phyloP scores from a whole-genome alignment of 2,888 invertebrate species.

The Thymelicus sylvestris region DNA sequence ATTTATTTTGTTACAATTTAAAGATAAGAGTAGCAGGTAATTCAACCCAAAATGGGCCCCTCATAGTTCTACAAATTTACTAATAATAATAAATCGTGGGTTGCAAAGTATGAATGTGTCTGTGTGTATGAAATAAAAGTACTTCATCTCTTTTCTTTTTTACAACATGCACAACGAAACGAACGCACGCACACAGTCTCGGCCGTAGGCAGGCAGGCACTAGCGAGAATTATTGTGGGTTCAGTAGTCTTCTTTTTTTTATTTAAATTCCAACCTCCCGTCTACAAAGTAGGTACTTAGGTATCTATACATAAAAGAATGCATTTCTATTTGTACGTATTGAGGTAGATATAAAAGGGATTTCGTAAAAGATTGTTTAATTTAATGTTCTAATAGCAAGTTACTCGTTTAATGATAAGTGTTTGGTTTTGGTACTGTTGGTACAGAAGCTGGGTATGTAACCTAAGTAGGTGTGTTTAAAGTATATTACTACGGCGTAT shows the following conservation, averaged over 20 bases:
- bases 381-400: too few species aligned
- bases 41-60: slow-evolving; percentile 60
- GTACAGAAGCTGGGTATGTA: neutral
- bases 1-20: slow-evolving; percentile 10
- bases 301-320: slow-evolving; percentile 49
- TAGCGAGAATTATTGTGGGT: slow-evolving; percentile 67
- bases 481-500: neutral
- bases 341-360: too few species aligned
- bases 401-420: too few species aligned
- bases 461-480: neutral
- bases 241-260: slow-evolving; percentile 39
- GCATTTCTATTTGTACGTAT: slow-evolving; percentile 47
- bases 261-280: slow-evolving; percentile 67
- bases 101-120: slow-evolving; percentile 51
- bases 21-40: slow-evolving; percentile 15
- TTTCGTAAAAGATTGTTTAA: too few species aligned
- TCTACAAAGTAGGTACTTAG: slow-evolving; percentile 44
- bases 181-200: slow-evolving; percentile 54
- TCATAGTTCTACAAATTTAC: slow-evolving; percentile 39
- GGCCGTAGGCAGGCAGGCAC: slow-evolving; percentile 51
- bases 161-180: slow-evolving; percentile 54
- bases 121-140: slow-evolving; percentile 48
- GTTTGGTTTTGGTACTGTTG: neutral
- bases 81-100: slow-evolving; percentile 44
- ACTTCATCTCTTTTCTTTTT: slow-evolving; percentile 62